Percentiles rank a stretch among this genome's conserved stretches.
phyloP scores from a whole-genome alignment of 1,140 invertebrate genomes.

The Odontomachus brunneus region DNA sequence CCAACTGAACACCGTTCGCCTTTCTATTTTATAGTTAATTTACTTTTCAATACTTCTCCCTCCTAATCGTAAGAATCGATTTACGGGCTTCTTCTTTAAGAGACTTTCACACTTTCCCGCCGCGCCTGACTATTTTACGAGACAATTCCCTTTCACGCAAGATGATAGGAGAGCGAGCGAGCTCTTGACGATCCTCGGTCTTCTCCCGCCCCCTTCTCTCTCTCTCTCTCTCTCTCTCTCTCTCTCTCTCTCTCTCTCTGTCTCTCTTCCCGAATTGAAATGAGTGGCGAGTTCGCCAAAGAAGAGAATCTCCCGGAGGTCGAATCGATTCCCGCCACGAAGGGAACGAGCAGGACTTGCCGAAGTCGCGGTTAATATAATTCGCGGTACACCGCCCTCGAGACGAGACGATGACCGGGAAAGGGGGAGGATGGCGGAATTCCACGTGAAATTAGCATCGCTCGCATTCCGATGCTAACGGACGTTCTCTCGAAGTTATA shows the following conservation, averaged over 20 bases:
- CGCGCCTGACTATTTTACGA: slow-evolving; percentile 73
- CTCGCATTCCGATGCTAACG: slow-evolving; percentile 55
- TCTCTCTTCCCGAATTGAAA: neutral
- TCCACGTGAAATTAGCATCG: slow-evolving; percentile 68
- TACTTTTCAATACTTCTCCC: neutral
- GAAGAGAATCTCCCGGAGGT: neutral
- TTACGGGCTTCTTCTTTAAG: too few species aligned
- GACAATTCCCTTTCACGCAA: slow-evolving; percentile 66
- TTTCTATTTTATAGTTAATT: neutral
- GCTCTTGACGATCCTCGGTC: slow-evolving; percentile 50
- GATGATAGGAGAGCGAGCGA: slow-evolving; percentile 53
- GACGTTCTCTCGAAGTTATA: slow-evolving; percentile 52
- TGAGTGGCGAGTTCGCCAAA: too few species aligned
- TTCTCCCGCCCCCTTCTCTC: too few species aligned
- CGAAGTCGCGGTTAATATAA: slow-evolving; percentile 63
- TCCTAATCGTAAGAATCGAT: neutral
- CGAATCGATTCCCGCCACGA: neutral
- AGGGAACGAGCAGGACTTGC: neutral
- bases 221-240: too few species aligned
- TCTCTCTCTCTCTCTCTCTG: too few species aligned
- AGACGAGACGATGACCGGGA: slow-evolving; percentile 36
- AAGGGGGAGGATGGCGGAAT: slow-evolving; percentile 4
- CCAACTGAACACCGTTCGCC: too few species aligned
- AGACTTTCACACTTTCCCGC: slow-evolving; percentile 12
- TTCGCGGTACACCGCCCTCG: slow-evolving; percentile 17